Percentiles rank a stretch among this genome's conserved stretches.
These are phyloP conservation scores for Chroicocephalus ridibundus DNA, from an alignment of 2,113 vertebrate genomes.

Conservation along the genomic window DNA sequence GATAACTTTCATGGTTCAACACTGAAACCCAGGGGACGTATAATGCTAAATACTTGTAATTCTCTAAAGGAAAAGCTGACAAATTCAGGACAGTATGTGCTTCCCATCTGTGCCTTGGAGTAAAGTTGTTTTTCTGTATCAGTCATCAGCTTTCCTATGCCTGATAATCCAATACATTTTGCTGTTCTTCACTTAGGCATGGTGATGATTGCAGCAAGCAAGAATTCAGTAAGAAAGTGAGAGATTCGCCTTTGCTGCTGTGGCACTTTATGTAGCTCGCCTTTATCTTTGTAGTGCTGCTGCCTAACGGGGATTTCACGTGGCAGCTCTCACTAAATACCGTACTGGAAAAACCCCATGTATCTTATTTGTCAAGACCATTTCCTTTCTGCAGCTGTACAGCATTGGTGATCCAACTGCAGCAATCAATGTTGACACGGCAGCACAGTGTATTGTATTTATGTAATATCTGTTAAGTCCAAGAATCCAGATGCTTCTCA, in stretches of 20 bases:
- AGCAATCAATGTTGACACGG: neutral
- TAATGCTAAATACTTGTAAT: slow-evolving; percentile 1
- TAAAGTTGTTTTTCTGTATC: neutral
- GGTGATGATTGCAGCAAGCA: neutral
- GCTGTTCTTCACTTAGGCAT: neutral
- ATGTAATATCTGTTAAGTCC: neutral
- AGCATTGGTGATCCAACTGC: neutral
- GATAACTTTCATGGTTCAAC: neutral
- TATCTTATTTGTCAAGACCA: slow-evolving; percentile 2
- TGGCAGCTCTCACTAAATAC: slow-evolving; percentile 15
- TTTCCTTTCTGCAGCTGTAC: slow-evolving; percentile 17
- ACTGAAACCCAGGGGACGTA: neutral
- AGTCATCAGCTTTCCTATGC: neutral
- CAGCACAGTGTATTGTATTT: neutral
- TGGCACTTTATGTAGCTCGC: neutral
- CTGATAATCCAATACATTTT: neutral
- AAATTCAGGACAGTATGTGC: slow-evolving; percentile 15
- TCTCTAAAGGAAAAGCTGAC: slow-evolving; percentile 17
- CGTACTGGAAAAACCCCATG: neutral
- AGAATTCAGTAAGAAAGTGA: neutral
- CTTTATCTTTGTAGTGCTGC: neutral
- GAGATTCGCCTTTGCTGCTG: neutral
- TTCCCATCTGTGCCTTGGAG: slow-evolving; percentile 30
- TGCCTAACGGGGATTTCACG: neutral
- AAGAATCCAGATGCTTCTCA: slow-evolving; percentile 1